Evolutionary conservation across 2,888 invertebrate genomes (phyloP).

Genomic region (Pachymerium ferrugineum): DNA sequence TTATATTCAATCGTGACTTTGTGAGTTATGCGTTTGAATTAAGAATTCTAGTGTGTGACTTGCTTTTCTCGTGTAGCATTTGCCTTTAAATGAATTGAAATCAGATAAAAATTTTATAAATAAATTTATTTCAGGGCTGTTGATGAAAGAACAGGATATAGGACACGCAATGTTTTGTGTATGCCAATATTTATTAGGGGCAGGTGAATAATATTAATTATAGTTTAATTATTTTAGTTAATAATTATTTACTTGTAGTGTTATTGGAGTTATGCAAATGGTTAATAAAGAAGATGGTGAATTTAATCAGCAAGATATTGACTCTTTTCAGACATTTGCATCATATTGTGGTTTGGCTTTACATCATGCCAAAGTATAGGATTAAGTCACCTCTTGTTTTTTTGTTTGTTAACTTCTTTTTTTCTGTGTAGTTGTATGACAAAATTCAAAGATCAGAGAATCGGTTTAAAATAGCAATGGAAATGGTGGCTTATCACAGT

Average conservation of each 20-base stretch:
- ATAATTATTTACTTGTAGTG: slow-evolving; percentile 48
- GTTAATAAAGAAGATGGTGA: slow-evolving; percentile 57
- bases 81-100: too few relatives aligned
- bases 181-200: slow-evolving; percentile 80
- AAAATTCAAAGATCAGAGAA: slow-evolving; percentile 75
- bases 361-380: slow-evolving; percentile 65
- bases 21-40: too few relatives aligned
- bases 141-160: slow-evolving; percentile 53
- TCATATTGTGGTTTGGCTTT: slow-evolving; percentile 79
- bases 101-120: too few relatives aligned
- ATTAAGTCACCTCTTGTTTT: not conserved
- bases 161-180: slow-evolving; percentile 69
- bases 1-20: too few relatives aligned
- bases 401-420: not conserved
- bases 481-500: slow-evolving; percentile 77
- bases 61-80: too few relatives aligned
- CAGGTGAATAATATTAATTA: slow-evolving; percentile 45
- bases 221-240: not conserved
- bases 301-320: slow-evolving; percentile 65
- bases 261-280: slow-evolving; percentile 85
- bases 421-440: slow-evolving; percentile 59
- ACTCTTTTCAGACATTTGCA: slow-evolving; percentile 75
- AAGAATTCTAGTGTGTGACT: too few relatives aligned
- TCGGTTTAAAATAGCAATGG: slow-evolving; percentile 70
- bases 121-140: slow-evolving; percentile 51